phyloP scores from a whole-genome alignment of 2,797 vertebrate species.

The Monodelphis domestica region DNA sequence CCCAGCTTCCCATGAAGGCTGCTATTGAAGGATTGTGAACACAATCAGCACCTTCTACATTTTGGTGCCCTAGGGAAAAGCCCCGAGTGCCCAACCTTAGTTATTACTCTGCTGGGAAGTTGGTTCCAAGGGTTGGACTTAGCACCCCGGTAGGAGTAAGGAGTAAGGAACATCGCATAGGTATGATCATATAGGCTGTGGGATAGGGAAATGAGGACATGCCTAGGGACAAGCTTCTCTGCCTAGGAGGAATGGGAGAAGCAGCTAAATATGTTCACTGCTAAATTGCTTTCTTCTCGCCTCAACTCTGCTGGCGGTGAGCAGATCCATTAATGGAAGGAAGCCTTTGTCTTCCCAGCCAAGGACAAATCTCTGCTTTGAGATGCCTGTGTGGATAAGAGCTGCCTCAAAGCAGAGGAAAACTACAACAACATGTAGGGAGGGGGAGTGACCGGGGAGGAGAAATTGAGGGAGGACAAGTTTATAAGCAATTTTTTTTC shows the following conservation, averaged over 20 bases:
- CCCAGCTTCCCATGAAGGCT: neutral
- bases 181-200: neutral
- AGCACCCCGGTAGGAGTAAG: neutral
- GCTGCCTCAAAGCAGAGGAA: conserved; percentile 7
- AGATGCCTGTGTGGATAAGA: neutral
- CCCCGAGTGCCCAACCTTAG: neutral
- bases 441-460: neutral
- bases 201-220: neutral
- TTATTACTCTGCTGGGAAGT: neutral
- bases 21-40: neutral
- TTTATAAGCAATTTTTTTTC: conserved; percentile 28
- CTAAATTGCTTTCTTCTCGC: neutral
- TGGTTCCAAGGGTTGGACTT: neutral
- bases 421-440: neutral
- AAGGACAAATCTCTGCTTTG: neutral
- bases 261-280: neutral
- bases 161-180: neutral
- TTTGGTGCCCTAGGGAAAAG: neutral
- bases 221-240: neutral
- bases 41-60: neutral
- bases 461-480: neutral
- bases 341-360: neutral
- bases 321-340: neutral
- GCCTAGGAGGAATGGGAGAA: neutral
- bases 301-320: neutral